Evolutionary conservation across 1,140 invertebrate species (phyloP).

Genomic region (Nasonia vitripennis): DNA sequence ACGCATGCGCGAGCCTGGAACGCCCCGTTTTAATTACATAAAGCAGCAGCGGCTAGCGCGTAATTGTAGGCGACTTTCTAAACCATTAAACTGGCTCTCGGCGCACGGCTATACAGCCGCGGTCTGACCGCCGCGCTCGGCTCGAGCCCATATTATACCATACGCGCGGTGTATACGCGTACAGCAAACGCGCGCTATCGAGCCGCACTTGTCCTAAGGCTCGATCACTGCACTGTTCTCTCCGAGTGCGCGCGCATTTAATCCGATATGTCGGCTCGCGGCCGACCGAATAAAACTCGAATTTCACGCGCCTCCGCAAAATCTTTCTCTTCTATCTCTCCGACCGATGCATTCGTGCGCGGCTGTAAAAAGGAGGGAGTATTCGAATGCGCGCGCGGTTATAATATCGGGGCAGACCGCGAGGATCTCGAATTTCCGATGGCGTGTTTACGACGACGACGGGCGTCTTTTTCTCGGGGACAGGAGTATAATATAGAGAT

Average conservation of each 20-base stretch:
- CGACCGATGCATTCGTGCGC: not conserved
- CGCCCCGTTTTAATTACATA: conserved; percentile 46
- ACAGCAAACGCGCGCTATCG: not conserved
- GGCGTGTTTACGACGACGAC: conserved; percentile 41
- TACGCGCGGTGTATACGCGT: not conserved
- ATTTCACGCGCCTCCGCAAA: conserved; percentile 51
- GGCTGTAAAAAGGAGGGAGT: conserved; percentile 40
- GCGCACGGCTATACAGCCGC: not conserved
- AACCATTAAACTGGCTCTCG: conserved; percentile 45
- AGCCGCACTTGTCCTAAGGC: not conserved
- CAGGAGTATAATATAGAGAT: not conserved
- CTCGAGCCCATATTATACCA: not conserved
- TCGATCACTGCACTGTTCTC: not conserved
- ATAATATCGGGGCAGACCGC: conserved; percentile 25
- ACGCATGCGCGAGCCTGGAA: not conserved
- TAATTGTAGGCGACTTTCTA: conserved; percentile 50
- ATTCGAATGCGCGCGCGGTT: conserved; percentile 41
- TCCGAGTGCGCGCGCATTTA: conserved; percentile 38
- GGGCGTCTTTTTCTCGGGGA: not conserved
- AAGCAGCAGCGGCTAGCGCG: conserved; percentile 1
- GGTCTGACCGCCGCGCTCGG: not conserved
- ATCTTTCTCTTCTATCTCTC: not conserved
- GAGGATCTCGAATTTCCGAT: conserved; percentile 56
- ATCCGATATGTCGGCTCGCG: conserved; percentile 48
- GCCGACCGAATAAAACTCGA: conserved; percentile 55